Percentiles rank a stretch among this genome's conserved stretches.
Conservation (phyloP, 2,888 invertebrate genomes). For the Sesia apiformis region DNA sequence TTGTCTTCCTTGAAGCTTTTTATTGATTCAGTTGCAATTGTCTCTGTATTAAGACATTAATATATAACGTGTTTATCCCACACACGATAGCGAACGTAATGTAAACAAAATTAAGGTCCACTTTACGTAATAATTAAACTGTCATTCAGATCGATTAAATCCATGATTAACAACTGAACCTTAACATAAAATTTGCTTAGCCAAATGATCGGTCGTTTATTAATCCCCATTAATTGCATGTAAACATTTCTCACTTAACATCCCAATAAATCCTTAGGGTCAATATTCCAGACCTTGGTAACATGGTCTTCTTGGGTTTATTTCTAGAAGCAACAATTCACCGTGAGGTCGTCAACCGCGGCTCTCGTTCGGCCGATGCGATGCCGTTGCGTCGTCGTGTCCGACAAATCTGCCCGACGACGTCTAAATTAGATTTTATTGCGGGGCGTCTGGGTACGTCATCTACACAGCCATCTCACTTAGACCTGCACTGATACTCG, state of each 20-base stretch:
- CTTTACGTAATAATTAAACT: no score
- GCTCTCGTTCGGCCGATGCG: conserved; percentile 30
- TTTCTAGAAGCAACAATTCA: neutral
- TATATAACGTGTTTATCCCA: neutral
- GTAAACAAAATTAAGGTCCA: no score
- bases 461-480: conserved; percentile 26
- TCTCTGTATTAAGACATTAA: neutral
- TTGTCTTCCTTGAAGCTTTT: conserved; percentile 14
- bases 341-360: conserved; percentile 57
- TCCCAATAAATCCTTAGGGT: neutral
- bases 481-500: conserved; percentile 18
- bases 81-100: no score
- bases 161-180: no score
- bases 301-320: neutral
- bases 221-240: no score
- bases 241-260: no score
- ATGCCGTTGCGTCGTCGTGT: conserved; percentile 39
- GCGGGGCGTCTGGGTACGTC: conserved; percentile 53
- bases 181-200: no score
- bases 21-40: conserved; percentile 25
- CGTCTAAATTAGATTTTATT: conserved; percentile 75
- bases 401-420: conserved; percentile 65
- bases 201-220: no score
- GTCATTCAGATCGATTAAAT: no score
- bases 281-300: neutral